Evolutionary conservation across 1,140 invertebrate species (phyloP), one percentile per base, ranked within the genome.

Genomic region (Neodiprion virginianus): DNA sequence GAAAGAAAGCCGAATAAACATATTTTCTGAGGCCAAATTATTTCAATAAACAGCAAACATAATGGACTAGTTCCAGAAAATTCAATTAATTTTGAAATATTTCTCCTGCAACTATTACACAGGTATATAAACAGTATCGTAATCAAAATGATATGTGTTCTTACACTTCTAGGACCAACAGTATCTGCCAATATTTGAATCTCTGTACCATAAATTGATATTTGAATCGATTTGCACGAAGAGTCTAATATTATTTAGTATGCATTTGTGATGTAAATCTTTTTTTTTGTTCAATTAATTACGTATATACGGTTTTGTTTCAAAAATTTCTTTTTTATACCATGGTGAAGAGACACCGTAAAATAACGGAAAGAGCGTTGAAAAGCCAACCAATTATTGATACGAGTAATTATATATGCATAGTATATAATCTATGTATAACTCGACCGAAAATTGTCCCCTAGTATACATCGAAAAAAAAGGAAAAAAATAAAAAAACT

Each of bases 261-360:
- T 40, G 28, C 28, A 40, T 40, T 40, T 40, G 28, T 40, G 28
- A 40, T 40, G 28, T 40, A 40, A 1, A 40, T 61, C 8, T 61
- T 61, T 61, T 61, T 8, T 61, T 61, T 61, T 61, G 11, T 61
- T 61, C n/a, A 61, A 61, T 14, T 61, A 14, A 17, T 61, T 61
- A 61, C 53, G 53, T 61, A 61, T 61, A 61, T 61, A 61, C 53
- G 53, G 8, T 61, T 61, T 61, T 61, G 11, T 61, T 61, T 61
- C 5, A 9, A 61, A 17, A 61, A 61, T 61, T 61, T 40, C 4
- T 61, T 61, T 5, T 61, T 12, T 61, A 14, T 61, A 61, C 53
- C 11, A 61, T 61, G 53, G 53, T 17, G 53, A 61, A 61, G 53
- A 7, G 53, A 61, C 53, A 17, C 11, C 53, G n/a, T 8, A 12